Evolutionary conservation across 2,113 vertebrate species (phyloP), one percentile per base, ranked within the genome.

Genomic region (Sinocyclocheilus maitianheensis): DNA sequence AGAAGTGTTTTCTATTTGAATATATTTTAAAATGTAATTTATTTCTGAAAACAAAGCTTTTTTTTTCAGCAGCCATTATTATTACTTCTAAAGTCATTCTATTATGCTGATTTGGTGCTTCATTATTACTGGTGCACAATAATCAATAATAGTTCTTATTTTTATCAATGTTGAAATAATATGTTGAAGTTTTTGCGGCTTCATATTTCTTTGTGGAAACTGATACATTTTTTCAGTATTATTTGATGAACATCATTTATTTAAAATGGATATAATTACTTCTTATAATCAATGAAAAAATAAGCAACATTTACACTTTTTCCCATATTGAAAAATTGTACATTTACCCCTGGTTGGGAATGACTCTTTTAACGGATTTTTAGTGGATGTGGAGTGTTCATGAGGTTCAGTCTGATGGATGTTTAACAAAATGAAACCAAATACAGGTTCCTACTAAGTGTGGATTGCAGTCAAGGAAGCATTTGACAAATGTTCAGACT

Each of bases 391-490:
- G 40, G 53, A 58, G 18, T n/a, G 2, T 58, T 55, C 10, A 20
- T 26, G 34, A 79, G 12, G 77, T 62, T 79, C 58, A n/a, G 2
- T 24, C n/a, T 76, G 37, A 43, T 63, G 40, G 78, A 43, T 58
- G 71, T 74, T 79, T 22, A 40, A 40, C 77, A 62, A 40, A 80
- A 63, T n/a, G 0, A 62, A 26, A 82, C 51, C 43, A 67, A 30
- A 65, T 20, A 51, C 24, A 71, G 46, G 20, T 55, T 26, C 12
- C 65, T 37, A 53, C 43, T 69, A 71, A 37, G 26, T 83, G 65
- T 71, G 65, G 46, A 71, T 48, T 71, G 43, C 65, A 51, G 11
- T 83, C 10, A 9, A 55, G 81, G 65, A 83, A 71, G 46, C 81
- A 53, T 55, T 53, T 71, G 65, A 20, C 65, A 83, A 71, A 83